Conservation (phyloP, 2,113 vertebrate genomes). For the Scortum barcoo region DNA sequence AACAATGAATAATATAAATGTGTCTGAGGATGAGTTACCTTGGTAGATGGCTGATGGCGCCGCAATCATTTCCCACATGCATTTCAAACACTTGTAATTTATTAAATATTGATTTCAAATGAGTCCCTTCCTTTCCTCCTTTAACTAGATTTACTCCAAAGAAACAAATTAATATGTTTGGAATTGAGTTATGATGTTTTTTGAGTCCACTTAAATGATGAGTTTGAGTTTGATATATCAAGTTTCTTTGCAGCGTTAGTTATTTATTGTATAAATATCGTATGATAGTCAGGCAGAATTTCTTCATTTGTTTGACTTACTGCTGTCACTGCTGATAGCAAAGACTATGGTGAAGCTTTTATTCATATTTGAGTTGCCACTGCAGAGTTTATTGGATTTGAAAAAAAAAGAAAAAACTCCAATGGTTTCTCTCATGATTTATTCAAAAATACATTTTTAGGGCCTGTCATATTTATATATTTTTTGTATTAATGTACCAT, state of each 20-base stretch:
- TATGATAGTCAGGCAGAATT: slow-evolving; percentile 8
- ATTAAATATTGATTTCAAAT: slow-evolving; percentile 30
- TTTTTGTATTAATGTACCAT: slow-evolving; percentile 35
- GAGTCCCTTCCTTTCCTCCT: not conserved
- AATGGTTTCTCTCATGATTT: slow-evolving; percentile 15
- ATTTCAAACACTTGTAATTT: not conserved
- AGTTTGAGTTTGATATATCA: not conserved
- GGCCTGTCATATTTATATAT: not conserved
- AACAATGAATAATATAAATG: slow-evolving; percentile 26
- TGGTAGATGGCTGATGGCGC: not conserved
- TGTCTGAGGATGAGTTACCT: slow-evolving; percentile 16
- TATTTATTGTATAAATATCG: slow-evolving; percentile 28
- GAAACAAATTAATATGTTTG: slow-evolving; percentile 18
- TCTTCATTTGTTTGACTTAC: slow-evolving; percentile 34
- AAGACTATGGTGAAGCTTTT: slow-evolving; percentile 21
- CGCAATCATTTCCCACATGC: not conserved
- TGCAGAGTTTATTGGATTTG: slow-evolving; percentile 37
- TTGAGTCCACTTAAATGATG: slow-evolving; percentile 6
- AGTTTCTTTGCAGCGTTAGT: slow-evolving; percentile 12
- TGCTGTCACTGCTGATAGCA: slow-evolving; percentile 1
- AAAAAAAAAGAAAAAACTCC: slow-evolving; percentile 5
- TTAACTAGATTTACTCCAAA: not conserved
- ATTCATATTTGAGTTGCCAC: slow-evolving; percentile 22
- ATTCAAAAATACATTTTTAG: slow-evolving; percentile 32
- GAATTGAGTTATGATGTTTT: slow-evolving; percentile 26